These are phyloP conservation scores for Chroicocephalus ridibundus DNA, from an alignment of 2,113 vertebrate species.

Conservation along the genomic window DNA sequence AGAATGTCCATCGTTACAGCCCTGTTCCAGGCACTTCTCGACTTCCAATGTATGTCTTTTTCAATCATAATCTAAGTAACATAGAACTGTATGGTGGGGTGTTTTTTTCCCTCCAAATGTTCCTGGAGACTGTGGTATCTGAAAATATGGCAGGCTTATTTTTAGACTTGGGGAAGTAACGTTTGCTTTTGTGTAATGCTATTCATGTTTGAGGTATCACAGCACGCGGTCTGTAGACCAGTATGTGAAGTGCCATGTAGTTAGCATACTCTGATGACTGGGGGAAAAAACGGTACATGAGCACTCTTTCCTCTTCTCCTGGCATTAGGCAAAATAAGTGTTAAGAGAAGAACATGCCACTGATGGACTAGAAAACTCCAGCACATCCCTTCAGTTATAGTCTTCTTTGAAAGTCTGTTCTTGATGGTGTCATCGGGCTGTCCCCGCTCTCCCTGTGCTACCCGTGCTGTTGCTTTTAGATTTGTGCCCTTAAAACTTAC, in stretches of 20 bases:
- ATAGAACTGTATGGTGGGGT: background rate
- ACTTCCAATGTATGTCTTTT: background rate
- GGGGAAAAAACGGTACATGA: rapidly evolving
- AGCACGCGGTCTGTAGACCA: background rate
- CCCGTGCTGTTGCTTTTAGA: background rate
- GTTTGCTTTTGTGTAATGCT: background rate
- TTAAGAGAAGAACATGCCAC: background rate
- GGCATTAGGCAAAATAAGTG: background rate
- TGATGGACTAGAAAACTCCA: background rate
- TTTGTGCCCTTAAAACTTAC: background rate
- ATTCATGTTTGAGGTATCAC: background rate
- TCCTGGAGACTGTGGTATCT: background rate
- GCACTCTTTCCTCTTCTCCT: background rate
- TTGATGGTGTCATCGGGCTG: background rate
- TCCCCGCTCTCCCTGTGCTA: background rate
- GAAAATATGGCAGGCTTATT: background rate
- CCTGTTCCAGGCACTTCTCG: background rate
- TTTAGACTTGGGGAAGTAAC: background rate
- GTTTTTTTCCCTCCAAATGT: background rate
- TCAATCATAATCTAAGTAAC: background rate
- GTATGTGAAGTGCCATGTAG: background rate
- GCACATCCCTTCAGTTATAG: rapidly evolving
- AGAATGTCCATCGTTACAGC: background rate
- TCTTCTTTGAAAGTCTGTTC: background rate
- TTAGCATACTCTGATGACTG: background rate